phyloP scores from a whole-genome alignment of 1,140 invertebrate species.

The Akabosia matsudoensis region DNA sequence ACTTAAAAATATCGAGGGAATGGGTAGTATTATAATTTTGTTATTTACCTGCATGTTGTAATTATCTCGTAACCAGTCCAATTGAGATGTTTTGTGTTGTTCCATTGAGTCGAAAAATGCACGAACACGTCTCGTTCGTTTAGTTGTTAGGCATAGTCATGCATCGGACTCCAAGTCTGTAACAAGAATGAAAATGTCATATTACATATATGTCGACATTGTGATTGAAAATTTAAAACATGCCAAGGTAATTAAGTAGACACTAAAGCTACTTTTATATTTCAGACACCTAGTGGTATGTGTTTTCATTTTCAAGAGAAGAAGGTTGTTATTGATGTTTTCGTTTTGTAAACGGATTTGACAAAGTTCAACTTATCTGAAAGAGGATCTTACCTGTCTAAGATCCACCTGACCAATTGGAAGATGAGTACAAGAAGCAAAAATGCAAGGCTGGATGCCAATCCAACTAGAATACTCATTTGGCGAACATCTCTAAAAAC shows the following conservation, averaged over 20 bases:
- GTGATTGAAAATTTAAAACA: no score
- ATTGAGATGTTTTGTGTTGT: conserved; percentile 80
- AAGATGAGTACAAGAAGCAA: conserved; percentile 71
- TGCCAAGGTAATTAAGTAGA: not conserved
- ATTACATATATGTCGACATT: no score
- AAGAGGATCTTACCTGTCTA: conserved; percentile 63
- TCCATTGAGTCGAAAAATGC: conserved; percentile 79
- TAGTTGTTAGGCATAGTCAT: conserved; percentile 24
- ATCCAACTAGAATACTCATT: conserved; percentile 75
- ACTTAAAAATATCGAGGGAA: no score
- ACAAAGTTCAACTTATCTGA: not conserved
- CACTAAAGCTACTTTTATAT: no score
- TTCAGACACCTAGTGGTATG: no score
- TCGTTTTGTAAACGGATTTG: no score
- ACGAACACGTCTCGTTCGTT: conserved; percentile 43
- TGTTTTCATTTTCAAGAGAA: no score
- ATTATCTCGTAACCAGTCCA: conserved; percentile 83
- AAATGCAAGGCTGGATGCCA: conserved; percentile 71
- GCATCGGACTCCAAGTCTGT: conserved; percentile 48
- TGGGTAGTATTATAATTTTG: conserved; percentile 24
- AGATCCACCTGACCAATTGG: conserved; percentile 68
- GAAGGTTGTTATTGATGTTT: no score
- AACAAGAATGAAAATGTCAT: no score
- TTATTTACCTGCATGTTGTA: conserved; percentile 77
- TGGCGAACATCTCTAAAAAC: conserved; percentile 78